phyloP scores from a whole-genome alignment of 2,888 invertebrate species.

The Apodemia zela region DNA sequence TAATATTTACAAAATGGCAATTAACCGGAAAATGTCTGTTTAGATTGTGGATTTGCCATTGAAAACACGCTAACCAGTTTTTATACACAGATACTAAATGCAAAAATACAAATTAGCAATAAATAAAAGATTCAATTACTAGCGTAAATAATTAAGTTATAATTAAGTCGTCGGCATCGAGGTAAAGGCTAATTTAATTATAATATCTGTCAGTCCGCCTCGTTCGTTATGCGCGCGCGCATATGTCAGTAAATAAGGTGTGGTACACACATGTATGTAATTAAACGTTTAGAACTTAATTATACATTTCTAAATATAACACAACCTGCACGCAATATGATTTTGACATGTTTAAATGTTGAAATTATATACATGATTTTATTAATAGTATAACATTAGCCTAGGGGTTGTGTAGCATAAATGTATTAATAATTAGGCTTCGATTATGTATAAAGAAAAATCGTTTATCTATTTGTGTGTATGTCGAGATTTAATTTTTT shows the following conservation, averaged over 20 bases:
- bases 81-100: not conserved
- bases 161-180: conserved; percentile 49
- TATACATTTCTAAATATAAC: conserved; percentile 8
- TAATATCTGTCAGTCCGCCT: conserved; percentile 36
- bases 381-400: not conserved
- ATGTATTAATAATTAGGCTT: not conserved
- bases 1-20: no score
- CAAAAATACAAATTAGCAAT: conserved; percentile 54
- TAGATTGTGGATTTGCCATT: no score
- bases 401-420: not conserved
- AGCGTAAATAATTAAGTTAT: conserved; percentile 38
- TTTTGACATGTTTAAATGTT: conserved; percentile 7
- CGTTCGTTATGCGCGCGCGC: conserved; percentile 25
- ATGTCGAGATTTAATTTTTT: no score
- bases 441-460: no score
- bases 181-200: conserved; percentile 49
- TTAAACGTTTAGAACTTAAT: conserved; percentile 16
- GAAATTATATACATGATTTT: not conserved
- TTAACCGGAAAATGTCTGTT: no score
- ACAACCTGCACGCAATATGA: conserved; percentile 7
- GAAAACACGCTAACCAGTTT: no score
- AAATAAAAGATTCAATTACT: conserved; percentile 71
- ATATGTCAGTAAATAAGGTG: conserved; percentile 15
- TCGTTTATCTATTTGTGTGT: no score
- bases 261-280: not conserved